A percentile compares a stretch with the other conserved stretches of the same genome.
phyloP scores from a whole-genome alignment of 2,888 invertebrate genomes.

The Margaritifera margaritifera region DNA sequence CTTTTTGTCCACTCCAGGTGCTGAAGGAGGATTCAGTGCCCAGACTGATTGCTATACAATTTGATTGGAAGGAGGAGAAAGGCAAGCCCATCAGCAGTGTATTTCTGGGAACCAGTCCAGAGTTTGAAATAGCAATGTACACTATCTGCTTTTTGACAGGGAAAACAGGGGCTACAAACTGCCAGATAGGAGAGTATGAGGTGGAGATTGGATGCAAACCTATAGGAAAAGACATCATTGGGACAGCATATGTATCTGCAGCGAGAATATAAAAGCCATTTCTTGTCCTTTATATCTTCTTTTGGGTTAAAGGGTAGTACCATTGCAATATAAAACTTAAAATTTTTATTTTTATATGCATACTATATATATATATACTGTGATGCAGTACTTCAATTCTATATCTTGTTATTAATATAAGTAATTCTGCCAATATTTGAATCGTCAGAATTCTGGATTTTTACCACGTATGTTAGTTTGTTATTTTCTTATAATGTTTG shows the following conservation, averaged over 20 bases:
- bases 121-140: slow-evolving; percentile 72
- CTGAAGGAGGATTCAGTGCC: slow-evolving; percentile 63
- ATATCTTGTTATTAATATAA: too few relatives aligned
- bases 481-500: too few relatives aligned
- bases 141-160: slow-evolving; percentile 63
- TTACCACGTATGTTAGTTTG: too few relatives aligned
- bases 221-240: slow-evolving; percentile 57
- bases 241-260: slow-evolving; percentile 63
- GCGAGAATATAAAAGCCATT: slow-evolving; percentile 42
- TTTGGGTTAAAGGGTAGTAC: too few relatives aligned
- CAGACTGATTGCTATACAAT: slow-evolving; percentile 69
- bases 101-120: slow-evolving; percentile 71
- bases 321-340: too few relatives aligned
- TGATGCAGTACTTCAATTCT: too few relatives aligned
- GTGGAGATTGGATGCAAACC: slow-evolving; percentile 60
- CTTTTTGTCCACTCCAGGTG: too few relatives aligned
- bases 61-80: slow-evolving; percentile 53
- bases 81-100: slow-evolving; percentile 70
- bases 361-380: too few relatives aligned
- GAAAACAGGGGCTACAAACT: slow-evolving; percentile 42
- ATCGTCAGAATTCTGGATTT: too few relatives aligned
- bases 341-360: too few relatives aligned
- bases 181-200: slow-evolving; percentile 68
- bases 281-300: too few relatives aligned
- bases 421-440: too few relatives aligned